Evolutionary conservation across 2,888 invertebrate genomes (phyloP), one percentile per base, ranked within the genome.

Genomic region (Agrochola circellaris): DNA sequence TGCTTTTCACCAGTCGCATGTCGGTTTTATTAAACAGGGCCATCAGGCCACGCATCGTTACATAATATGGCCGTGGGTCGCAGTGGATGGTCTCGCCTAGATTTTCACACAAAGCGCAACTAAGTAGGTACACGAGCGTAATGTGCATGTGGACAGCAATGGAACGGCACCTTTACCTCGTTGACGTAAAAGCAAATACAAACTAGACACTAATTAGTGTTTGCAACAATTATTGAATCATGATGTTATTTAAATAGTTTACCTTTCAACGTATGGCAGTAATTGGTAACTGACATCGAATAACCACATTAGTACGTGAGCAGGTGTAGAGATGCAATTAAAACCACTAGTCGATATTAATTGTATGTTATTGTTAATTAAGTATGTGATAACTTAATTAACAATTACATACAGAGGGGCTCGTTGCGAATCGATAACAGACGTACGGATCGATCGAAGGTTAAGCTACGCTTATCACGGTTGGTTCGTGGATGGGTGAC

Each of bases 181-280:
- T 74, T 73, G 60, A 72, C 56, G 73, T 72, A 23, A 80, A 81
- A 66, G 65, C 75, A 82, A 86, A 85, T 54, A 88, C 68, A 75
- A 82, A 84, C 69, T 67, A 72, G 61, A 75, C 23, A 65, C 69
- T 81, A 88, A 88, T 88, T 85, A 82, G 71, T 79, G 73, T 87
- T 77, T 75, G 73, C 70, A 73, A 66, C 70, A 76, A 74, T 81
- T 51, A 83, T 79, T 85, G 72, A 85, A 77, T 79, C 71, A 75
- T 71, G 72, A 81, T 83, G 54, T 48, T 85, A 83, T 73, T 73
- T 69, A 54, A 73, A 77, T 73, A 62, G 72, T 51, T 72, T 67
- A 20, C 54, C n/a, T 69, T 56, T 66, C 23, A 69, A 51, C 60
- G 30, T 85, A 51, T 34, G 9, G 66, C 48, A 15, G 20, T 62